These are phyloP conservation scores for Steatornis caripensis DNA, from an alignment of 2,113 vertebrate genomes.

Conservation along the genomic window DNA sequence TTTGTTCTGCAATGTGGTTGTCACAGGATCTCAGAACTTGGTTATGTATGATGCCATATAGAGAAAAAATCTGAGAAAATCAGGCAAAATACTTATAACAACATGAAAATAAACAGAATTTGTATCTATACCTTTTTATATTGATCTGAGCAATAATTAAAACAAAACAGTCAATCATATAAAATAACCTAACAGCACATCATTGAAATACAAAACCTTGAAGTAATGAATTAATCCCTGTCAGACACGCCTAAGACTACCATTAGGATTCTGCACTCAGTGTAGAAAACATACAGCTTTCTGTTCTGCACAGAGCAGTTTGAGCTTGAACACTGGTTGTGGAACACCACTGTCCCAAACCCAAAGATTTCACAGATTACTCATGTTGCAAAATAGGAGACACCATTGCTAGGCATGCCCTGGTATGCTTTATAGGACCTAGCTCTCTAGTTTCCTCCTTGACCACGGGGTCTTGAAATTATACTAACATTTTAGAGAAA, in stretches of 20 bases:
- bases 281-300: not conserved
- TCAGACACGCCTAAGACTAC: not conserved
- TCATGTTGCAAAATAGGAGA: not conserved
- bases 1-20: not conserved
- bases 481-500: not conserved
- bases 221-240: not conserved
- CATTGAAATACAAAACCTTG: not conserved
- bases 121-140: not conserved
- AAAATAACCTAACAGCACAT: not conserved
- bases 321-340: not conserved
- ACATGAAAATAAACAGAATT: not conserved
- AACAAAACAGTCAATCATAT: not conserved
- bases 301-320: fast-evolving
- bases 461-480: not conserved
- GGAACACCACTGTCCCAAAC: not conserved
- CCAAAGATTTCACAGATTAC: not conserved
- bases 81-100: not conserved
- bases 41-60: not conserved
- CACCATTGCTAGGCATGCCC: not conserved
- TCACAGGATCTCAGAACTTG: not conserved
- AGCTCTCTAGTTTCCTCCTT: not conserved
- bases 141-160: not conserved
- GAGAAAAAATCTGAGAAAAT: not conserved
- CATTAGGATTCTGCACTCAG: not conserved
- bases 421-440: not conserved